Percentiles rank a stretch among this genome's conserved stretches.
These are phyloP conservation scores for Microtus ochrogaster DNA, from an alignment of 2,113 vertebrate species.

Conservation along the genomic window DNA sequence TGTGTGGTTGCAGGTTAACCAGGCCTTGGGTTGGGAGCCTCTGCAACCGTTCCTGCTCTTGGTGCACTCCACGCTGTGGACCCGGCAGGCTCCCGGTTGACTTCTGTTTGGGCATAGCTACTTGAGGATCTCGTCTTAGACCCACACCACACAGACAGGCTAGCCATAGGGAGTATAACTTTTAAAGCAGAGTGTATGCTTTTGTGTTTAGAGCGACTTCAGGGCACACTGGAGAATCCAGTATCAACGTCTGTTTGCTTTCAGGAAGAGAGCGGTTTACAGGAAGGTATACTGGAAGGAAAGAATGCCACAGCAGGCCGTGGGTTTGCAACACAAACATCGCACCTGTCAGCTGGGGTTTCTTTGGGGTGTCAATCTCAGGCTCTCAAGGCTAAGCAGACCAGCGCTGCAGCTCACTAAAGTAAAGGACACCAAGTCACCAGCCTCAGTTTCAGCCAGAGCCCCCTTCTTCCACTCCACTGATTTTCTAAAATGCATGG, in stretches of 20 bases:
- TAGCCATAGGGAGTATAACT: not conserved
- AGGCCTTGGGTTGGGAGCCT: too few relatives aligned
- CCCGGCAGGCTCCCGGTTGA: not conserved
- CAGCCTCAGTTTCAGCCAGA: not conserved
- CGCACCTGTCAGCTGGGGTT: not conserved
- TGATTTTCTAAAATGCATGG: not conserved
- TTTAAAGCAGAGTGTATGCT: not conserved
- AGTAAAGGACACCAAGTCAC: not conserved
- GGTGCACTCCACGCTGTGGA: not conserved
- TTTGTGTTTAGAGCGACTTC: conserved; percentile 51
- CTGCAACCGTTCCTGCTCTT: fast-evolving
- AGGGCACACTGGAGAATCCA: conserved; percentile 21
- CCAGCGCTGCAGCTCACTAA: not conserved
- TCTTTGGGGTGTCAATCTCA: not conserved
- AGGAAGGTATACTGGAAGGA: not conserved
- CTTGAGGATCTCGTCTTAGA: not conserved
- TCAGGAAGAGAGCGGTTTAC: conserved; percentile 35
- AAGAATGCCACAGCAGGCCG: not conserved
- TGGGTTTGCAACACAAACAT: not conserved
- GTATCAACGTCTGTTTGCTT: not conserved
- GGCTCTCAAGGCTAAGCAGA: not conserved
- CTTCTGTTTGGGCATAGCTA: not conserved
- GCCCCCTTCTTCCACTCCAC: not conserved
- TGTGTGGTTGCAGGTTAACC: not conserved
- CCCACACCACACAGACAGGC: not conserved